Conservation (phyloP, 1,140 invertebrate genomes). For the Euschistus heros region DNA sequence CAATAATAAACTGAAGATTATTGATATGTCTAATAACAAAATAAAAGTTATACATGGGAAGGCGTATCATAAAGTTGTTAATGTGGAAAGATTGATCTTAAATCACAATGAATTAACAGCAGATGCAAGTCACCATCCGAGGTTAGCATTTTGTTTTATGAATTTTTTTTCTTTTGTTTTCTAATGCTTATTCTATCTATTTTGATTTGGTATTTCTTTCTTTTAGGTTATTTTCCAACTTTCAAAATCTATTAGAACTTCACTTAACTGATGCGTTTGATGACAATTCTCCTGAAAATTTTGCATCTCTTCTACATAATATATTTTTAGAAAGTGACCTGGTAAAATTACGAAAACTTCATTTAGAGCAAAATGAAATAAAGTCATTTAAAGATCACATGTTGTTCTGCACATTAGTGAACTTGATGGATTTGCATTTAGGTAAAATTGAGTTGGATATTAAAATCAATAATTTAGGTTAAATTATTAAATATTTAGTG, state of each 20-base stretch:
- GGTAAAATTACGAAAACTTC: constrained; percentile 54
- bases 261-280: constrained; percentile 68
- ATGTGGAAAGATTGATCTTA: constrained; percentile 58
- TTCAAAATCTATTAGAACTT: constrained; percentile 56
- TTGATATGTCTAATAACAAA: constrained; percentile 67
- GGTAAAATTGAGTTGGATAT: constrained; percentile 38
- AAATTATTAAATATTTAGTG: neutral
- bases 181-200: neutral
- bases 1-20: constrained; percentile 47
- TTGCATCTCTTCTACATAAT: constrained; percentile 54
- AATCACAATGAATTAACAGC: constrained; percentile 63
- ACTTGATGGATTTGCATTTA: constrained; percentile 54
- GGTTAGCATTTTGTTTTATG: constrained; percentile 23
- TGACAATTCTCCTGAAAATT: constrained; percentile 47
- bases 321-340: constrained; percentile 62
- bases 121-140: constrained; percentile 46
- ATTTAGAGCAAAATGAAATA: constrained; percentile 71
- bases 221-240: constrained; percentile 62
- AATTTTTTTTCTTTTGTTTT: neutral
- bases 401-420: constrained; percentile 57
- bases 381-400: constrained; percentile 48
- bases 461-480: neutral
- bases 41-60: constrained; percentile 66
- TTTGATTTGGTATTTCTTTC: neutral
- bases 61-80: constrained; percentile 61